phyloP scores from a whole-genome alignment of 2,113 vertebrate genomes.

The Hymenochirus boettgeri region DNA sequence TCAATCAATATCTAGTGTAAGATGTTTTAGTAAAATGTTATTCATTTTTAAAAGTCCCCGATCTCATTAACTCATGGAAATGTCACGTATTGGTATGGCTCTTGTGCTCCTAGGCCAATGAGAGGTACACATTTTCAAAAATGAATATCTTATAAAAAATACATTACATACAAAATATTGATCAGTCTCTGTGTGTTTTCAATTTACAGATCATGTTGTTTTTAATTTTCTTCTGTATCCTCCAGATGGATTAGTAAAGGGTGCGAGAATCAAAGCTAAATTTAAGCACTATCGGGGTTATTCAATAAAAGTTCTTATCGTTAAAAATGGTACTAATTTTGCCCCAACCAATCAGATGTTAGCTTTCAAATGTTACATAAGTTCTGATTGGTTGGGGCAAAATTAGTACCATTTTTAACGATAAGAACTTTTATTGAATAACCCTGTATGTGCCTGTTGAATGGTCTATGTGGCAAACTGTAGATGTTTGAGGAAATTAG shows the following conservation, averaged over 20 bases:
- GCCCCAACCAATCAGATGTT: no score
- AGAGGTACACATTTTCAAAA: background rate
- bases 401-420: no score
- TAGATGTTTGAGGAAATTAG: no score
- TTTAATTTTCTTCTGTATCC: background rate
- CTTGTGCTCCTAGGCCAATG: background rate
- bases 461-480: no score
- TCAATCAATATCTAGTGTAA: background rate
- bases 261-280: background rate
- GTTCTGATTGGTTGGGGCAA: no score
- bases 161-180: constrained; percentile 45
- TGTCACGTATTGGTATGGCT: background rate
- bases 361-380: no score
- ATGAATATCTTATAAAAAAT: constrained; percentile 52
- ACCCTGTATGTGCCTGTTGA: no score
- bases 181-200: constrained; percentile 55
- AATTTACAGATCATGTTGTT: background rate
- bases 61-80: background rate
- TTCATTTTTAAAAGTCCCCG: background rate
- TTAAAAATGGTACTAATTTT: no score
- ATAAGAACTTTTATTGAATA: no score
- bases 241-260: background rate
- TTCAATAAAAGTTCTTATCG: no score
- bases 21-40: background rate
- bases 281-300: background rate